Evolutionary conservation across 2,888 invertebrate genomes (phyloP), one percentile per base, ranked within the genome.

Genomic region (Meganola albula): DNA sequence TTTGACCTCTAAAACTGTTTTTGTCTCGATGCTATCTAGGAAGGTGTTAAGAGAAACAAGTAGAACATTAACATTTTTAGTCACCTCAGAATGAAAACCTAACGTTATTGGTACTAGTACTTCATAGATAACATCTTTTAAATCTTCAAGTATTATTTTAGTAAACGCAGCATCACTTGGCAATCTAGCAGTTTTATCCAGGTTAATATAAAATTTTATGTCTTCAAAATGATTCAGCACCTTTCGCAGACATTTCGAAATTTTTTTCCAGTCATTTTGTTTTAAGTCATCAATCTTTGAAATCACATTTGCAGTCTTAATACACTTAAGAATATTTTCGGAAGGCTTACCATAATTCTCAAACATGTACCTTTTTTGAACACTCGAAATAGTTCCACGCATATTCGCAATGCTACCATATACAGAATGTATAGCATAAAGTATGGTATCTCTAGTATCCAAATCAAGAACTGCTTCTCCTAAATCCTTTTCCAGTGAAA

Each of bases 321-420:
- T 70, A 3, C 76, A 65, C 12, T 46, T 56, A 12, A 84, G 55
- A 31, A 83, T 36, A 4, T 45, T 52, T 59, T 76, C 72, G 2
- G 76, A 74, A 4, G 85, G 84, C 45, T 74, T 72, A 2, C 80
- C 82, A 42, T 78, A 86, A 45, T 83, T 78, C 43, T 79, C 73
- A 42, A 74, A 76, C 73, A 86, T 72, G 22, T 71, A 79, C 30
- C 64, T 72, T 51, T 80, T 84, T 58, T 78, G 82, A 40, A 84
- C 64, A 44, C 75, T 79, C 9, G 77, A 69, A 28, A 88, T 69
- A n/a, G 85, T 77, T 41, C 87, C 75, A 28, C 88, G 78, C 70
- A 89, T 87, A 33, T 86, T 78, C 30, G 86, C 85, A 47, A 88
- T 86, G 43, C 80, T 84, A 5, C 78, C 70, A 48, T 87, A 88